Evolutionary conservation across 1,140 invertebrate species (phyloP).

Genomic region (Brachionus asplanchnoidis): DNA sequence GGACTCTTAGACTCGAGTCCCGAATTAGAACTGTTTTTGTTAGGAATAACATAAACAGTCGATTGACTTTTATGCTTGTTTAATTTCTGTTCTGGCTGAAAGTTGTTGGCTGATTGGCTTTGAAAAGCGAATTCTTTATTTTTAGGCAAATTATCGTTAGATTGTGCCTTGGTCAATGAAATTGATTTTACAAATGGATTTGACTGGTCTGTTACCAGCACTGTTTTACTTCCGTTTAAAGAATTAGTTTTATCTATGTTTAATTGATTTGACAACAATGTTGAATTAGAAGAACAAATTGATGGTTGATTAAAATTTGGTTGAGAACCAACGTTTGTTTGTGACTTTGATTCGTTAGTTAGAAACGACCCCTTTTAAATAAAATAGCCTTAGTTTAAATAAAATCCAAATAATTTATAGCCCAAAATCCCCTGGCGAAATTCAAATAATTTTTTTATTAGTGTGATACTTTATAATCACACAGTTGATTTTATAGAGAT

Average conservation of each 20-base stretch:
- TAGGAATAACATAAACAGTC: conserved; percentile 2
- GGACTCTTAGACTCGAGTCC: background rate
- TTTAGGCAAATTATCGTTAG: background rate
- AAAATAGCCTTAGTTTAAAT: background rate
- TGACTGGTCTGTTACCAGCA: background rate
- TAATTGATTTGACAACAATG: conserved; percentile 11
- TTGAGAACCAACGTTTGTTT: conserved; percentile 16
- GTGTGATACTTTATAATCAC: background rate
- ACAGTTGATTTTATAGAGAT: background rate
- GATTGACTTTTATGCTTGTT: background rate
- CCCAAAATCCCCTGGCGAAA: background rate
- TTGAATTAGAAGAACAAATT: conserved; percentile 6
- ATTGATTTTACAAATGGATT: background rate
- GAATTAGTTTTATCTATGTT: background rate
- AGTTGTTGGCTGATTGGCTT: background rate
- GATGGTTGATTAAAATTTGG: conserved; percentile 20
- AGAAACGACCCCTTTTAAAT: conserved; percentile 22
- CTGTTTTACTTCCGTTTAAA: background rate
- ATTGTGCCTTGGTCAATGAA: background rate
- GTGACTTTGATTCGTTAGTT: conserved; percentile 14
- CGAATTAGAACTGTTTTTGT: background rate
- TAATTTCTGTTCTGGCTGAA: background rate
- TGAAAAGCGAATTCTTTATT: background rate
- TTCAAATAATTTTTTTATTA: background rate
- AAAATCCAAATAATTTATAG: background rate